phyloP scores from a whole-genome alignment of 2,888 invertebrate genomes.

The Amiota mariae region DNA sequence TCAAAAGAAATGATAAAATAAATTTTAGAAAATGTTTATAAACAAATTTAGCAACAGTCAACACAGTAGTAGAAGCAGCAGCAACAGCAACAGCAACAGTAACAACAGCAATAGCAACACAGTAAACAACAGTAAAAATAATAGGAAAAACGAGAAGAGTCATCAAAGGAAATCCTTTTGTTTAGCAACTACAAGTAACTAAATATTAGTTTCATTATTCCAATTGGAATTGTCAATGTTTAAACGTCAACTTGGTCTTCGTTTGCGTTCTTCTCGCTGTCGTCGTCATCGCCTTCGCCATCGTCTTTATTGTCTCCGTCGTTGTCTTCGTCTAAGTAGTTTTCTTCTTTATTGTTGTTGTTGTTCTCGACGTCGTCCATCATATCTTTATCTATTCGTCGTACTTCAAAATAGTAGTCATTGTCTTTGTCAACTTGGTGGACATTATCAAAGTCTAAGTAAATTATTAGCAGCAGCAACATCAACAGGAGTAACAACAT shows the following conservation, averaged over 20 bases:
- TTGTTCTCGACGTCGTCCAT: too few species aligned
- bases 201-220: constrained; percentile 21
- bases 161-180: constrained; percentile 28
- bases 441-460: too few species aligned
- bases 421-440: neutral
- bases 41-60: constrained; percentile 1
- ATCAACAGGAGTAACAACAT: too few species aligned
- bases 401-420: neutral
- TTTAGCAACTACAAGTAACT: constrained; percentile 51
- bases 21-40: constrained; percentile 13
- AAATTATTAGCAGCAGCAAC: too few species aligned
- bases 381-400: too few species aligned
- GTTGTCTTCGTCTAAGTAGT: constrained; percentile 39
- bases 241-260: neutral
- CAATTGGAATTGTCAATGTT: constrained; percentile 11
- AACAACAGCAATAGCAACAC: neutral
- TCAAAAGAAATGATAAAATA: constrained; percentile 1
- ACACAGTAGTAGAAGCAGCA: constrained; percentile 14
- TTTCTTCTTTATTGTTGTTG: neutral
- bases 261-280: neutral
- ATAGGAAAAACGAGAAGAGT: too few species aligned
- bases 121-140: neutral
- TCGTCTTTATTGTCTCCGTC: constrained; percentile 46
- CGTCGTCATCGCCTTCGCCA: constrained; percentile 44
- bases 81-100: constrained; percentile 6